These are phyloP conservation scores for Eupithecia exiguata DNA, from an alignment of 2,888 invertebrate genomes.

Conservation along the genomic window DNA sequence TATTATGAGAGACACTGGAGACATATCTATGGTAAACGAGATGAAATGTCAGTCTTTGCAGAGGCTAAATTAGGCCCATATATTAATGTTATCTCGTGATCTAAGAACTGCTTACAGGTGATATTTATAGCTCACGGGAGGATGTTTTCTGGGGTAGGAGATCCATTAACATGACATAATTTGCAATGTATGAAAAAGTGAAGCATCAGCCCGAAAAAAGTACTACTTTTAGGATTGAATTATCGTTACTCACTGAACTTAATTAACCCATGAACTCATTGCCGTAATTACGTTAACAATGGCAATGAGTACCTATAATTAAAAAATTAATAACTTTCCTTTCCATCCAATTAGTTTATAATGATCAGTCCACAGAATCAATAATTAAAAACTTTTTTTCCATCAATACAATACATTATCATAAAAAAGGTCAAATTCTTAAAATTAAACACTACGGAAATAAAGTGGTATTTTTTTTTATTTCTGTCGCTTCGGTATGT, in stretches of 20 bases:
- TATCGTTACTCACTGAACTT: background rate
- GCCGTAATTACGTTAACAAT: background rate
- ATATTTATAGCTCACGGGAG: background rate
- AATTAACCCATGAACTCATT: background rate
- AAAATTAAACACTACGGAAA: too few relatives aligned
- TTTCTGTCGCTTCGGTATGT: too few relatives aligned
- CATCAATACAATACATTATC: too few relatives aligned
- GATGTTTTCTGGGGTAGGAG: background rate
- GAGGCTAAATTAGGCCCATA: constrained; percentile 1
- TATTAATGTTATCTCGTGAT: background rate
- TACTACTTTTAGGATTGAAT: background rate
- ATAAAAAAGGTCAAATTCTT: too few relatives aligned
- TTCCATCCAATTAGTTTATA: background rate
- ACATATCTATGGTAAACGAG: constrained; percentile 1
- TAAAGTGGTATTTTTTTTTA: too few relatives aligned
- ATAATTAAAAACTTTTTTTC: too few relatives aligned
- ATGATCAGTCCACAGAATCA: background rate
- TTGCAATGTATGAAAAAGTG: background rate
- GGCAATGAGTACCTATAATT: background rate
- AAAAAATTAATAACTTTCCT: background rate
- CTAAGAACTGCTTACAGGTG: background rate
- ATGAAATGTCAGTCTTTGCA: background rate
- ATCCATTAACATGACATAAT: background rate
- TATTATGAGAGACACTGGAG: constrained; percentile 13
- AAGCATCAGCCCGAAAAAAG: background rate